Evolutionary conservation across 1,140 invertebrate genomes (phyloP), one percentile per base, ranked within the genome.

Genomic region (Nomia melanderi): DNA sequence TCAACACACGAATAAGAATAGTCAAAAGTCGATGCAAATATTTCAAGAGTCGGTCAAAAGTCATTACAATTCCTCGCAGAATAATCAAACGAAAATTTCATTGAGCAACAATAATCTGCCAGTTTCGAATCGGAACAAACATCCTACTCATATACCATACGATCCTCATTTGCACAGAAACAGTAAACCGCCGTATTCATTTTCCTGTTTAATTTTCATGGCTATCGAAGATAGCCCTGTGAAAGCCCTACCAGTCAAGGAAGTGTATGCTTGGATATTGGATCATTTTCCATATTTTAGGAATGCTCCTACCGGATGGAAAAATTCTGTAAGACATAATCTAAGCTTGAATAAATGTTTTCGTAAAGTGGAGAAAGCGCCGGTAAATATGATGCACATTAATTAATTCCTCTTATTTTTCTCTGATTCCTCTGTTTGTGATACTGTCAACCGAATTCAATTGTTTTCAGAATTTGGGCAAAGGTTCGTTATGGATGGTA

Each of bases 211-310:
- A 44, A 99, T 99, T 86, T 99, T 99, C 92, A 98, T 99, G 98
- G 98, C 98, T 25, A 98, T 99, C 81, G 98, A 99, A 91, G 97
- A 97, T 81, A 98, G 97, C 0, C 94, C 95, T 6, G 94, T 95
- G 56, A 97, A 98, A 89, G 97, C 97, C 8, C 89, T 98, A 69
- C 97, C 98, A 2, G 98, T 99, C 0, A 98, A 98, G 88, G 98
- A 99, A 90, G 99, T 99, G 83, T 99, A 99, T 89, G 95, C 97
- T n/a, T 99, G 98, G 98, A 99, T 99, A 78, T 93, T 98, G 81
- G 95, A 97, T 82, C 98, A 99, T 90, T 99, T 99, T 93, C 98
- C 98, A 0, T 99, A 99, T 92, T 99, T 99, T 92, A 96, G 97
- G 87, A 97, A 97, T 85, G 98, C 98, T 3, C 98, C 98, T 1